Evolutionary conservation across 2,113 vertebrate species (phyloP).

Genomic region (Callospermophilus lateralis): DNA sequence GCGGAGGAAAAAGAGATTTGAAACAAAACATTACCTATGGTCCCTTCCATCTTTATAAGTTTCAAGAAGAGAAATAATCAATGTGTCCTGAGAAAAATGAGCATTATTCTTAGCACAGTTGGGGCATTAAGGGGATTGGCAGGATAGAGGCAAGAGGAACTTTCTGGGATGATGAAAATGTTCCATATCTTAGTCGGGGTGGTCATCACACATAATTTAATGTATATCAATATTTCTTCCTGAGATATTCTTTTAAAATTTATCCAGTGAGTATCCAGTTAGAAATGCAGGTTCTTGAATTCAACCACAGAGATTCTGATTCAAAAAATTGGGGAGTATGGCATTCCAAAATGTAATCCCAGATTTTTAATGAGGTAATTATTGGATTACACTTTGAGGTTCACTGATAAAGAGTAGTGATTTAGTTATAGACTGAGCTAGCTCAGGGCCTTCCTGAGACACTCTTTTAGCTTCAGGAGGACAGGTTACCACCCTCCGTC

Average conservation of each 20-base stretch:
- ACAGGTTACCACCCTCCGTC: background rate
- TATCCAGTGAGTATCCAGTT: background rate
- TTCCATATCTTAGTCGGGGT: background rate
- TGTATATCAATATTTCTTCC: background rate
- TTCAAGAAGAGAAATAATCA: background rate
- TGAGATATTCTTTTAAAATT: background rate
- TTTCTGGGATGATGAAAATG: background rate
- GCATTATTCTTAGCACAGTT: background rate
- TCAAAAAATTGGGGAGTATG: background rate
- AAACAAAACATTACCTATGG: background rate
- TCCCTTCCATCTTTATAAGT: background rate
- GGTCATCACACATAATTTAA: background rate
- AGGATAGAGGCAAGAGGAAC: background rate
- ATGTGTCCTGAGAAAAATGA: background rate
- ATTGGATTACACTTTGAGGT: background rate
- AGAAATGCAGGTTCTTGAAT: slow-evolving; percentile 17
- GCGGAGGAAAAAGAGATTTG: background rate
- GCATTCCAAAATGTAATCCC: background rate
- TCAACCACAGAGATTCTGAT: background rate
- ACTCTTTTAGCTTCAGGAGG: background rate
- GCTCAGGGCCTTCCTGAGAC: background rate
- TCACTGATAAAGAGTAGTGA: background rate
- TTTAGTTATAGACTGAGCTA: background rate
- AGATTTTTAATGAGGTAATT: background rate
- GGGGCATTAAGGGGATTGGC: background rate